These are phyloP conservation scores for Neotoxoptera formosana DNA, from an alignment of 1,140 invertebrate species.

Conservation along the genomic window DNA sequence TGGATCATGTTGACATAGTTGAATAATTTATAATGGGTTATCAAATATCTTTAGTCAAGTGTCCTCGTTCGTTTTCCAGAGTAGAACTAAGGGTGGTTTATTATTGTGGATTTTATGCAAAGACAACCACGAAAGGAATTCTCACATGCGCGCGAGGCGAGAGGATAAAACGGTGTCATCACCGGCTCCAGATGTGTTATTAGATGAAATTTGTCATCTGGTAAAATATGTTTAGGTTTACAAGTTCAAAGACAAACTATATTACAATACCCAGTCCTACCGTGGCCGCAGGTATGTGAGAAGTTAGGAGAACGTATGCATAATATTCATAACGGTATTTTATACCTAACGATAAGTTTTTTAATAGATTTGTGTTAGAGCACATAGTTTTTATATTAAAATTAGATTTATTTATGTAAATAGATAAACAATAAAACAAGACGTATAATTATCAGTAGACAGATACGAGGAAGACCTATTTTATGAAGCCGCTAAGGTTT, in stretches of 20 bases:
- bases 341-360: not conserved
- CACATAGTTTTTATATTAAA: not conserved
- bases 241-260: conserved; percentile 31
- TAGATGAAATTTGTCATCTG: conserved; percentile 7
- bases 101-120: conserved; percentile 31
- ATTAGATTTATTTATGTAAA: not conserved
- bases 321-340: not conserved
- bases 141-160: not conserved
- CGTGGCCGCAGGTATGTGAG: not conserved
- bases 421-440: not conserved
- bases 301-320: not conserved
- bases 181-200: not conserved
- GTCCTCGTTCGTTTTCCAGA: not conserved
- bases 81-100: not conserved
- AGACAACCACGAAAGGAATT: conserved; percentile 41
- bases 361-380: not conserved
- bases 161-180: not conserved
- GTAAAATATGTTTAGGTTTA: not conserved
- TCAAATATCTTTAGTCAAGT: conserved; percentile 36
- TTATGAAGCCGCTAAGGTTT: not conserved
- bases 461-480: not conserved
- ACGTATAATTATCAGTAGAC: not conserved
- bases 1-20: conserved; percentile 4
- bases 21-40: conserved; percentile 47
- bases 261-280: not conserved